phyloP scores from a whole-genome alignment of 2,888 invertebrate genomes.

The Crepidodera aurea region DNA sequence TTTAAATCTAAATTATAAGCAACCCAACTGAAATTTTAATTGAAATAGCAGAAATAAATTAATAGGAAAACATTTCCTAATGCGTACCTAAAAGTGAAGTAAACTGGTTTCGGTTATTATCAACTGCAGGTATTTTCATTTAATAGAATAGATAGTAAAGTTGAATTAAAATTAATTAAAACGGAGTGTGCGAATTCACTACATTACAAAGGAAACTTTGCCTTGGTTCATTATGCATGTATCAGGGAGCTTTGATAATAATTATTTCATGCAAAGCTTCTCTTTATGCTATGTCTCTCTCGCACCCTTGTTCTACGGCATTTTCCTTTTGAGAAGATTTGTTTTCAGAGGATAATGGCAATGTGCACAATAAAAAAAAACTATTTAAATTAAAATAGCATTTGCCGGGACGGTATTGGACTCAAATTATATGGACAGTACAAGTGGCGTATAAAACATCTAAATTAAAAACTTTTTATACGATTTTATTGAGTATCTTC shows the following conservation, averaged over 20 bases:
- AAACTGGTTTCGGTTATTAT: constrained; percentile 24
- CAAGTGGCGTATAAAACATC: too few species aligned
- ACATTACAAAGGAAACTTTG: constrained; percentile 29
- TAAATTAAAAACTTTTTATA: too few species aligned
- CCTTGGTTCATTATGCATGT: constrained; percentile 28
- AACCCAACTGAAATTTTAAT: not conserved
- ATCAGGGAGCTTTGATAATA: constrained; percentile 23
- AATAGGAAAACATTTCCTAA: constrained; percentile 5
- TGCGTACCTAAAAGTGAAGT: constrained; percentile 9
- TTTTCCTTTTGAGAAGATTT: not conserved
- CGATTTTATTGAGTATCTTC: too few species aligned
- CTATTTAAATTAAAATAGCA: too few species aligned
- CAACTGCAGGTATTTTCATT: constrained; percentile 26
- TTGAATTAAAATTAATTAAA: constrained; percentile 35
- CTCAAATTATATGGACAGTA: too few species aligned
- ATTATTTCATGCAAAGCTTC: constrained; percentile 22
- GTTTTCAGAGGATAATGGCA: not conserved
- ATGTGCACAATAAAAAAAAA: not conserved
- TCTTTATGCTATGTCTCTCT: constrained; percentile 21
- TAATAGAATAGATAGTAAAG: constrained; percentile 31
- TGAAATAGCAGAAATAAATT: constrained; percentile 5
- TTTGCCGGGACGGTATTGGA: too few species aligned
- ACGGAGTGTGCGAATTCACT: constrained; percentile 29
- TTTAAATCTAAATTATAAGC: too few species aligned
- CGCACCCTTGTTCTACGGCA: not conserved